Evolutionary conservation across 2,113 vertebrate species (phyloP), one percentile per base, ranked within the genome.

Genomic region (Fregata magnificens): DNA sequence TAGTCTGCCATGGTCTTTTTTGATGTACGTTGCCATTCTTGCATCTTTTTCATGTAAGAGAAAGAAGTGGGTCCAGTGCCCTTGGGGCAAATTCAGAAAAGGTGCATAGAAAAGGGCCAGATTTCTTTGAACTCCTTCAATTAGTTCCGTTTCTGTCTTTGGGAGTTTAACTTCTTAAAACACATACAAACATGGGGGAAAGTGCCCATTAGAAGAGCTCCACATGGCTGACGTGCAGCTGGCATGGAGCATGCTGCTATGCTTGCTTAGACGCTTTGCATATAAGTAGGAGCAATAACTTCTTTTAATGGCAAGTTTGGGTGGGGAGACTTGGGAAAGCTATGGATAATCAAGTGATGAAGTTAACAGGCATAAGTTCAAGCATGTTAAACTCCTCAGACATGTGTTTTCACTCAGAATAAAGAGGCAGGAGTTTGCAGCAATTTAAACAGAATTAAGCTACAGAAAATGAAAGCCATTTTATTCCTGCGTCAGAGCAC

Each of bases 401-500:
- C 96, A 97, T 94, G 63, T 97, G 96, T 96, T 97, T 97, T 85
- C 92, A 96, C 87, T 96, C 87, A 94, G 76, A 73, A 94, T 81
- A 93, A 90, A 95, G 79, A 92, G 38, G 40, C 55, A 50, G 38
- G 84, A 83, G 96, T 96, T 97, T 90, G 85, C 62, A 82, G 82
- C 93, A 97, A 94, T 97, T 97, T 92, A 92, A 97, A 88, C 49
- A 90, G 95, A 96, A 96, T 96, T 97, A 96, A 93, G 38, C 71
- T 88, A 52, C 85, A 88, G 80, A 96, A 95, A 95, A 97, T 62
- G 62, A 97, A 97, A 97, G 67, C 50, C 44, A 47, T 77, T 96
- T 92, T 90, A 86, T 93, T 90, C 90, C 82, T 67, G 45, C 26
- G 16, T 92, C 77, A 95, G 55, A 88, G 67, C 26, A 81, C 63